These are phyloP conservation scores for Danaus melanippus DNA, from an alignment of 1,140 invertebrate species.

Conservation along the genomic window DNA sequence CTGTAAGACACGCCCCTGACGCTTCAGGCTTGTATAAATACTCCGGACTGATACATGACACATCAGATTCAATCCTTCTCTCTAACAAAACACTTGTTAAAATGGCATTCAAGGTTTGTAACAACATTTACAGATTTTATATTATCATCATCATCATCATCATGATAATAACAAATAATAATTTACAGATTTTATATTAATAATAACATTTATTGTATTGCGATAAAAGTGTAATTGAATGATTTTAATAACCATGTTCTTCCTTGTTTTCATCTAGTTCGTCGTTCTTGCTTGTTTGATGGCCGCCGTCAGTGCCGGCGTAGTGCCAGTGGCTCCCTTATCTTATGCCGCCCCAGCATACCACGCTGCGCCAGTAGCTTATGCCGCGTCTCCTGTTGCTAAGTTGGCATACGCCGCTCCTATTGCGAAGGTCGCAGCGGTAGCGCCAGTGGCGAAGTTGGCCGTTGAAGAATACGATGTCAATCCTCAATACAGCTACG, in stretches of 20 bases:
- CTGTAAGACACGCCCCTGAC: too few relatives aligned
- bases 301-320: slow-evolving; percentile 46
- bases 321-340: slow-evolving; percentile 31
- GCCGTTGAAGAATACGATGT: slow-evolving; percentile 50
- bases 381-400: slow-evolving; percentile 38
- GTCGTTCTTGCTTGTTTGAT: slow-evolving; percentile 48
- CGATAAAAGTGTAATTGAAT: slow-evolving; percentile 1
- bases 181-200: too few relatives aligned
- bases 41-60: too few relatives aligned
- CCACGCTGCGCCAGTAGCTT: slow-evolving; percentile 71
- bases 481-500: slow-evolving; percentile 76
- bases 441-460: slow-evolving; percentile 22
- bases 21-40: too few relatives aligned
- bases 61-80: too few relatives aligned
- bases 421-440: slow-evolving; percentile 20
- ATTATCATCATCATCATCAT: too few relatives aligned
- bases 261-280: slow-evolving; percentile 39
- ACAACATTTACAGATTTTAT: background rate
- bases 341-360: slow-evolving; percentile 39
- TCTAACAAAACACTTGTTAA: slow-evolving; percentile 33
- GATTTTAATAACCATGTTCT: slow-evolving; percentile 6
- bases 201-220: too few relatives aligned
- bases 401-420: slow-evolving; percentile 23
- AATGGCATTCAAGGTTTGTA: slow-evolving; percentile 62
- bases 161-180: too few relatives aligned